These are phyloP conservation scores for Petrophora chlorosata DNA, from an alignment of 2,888 invertebrate genomes.

Conservation along the genomic window DNA sequence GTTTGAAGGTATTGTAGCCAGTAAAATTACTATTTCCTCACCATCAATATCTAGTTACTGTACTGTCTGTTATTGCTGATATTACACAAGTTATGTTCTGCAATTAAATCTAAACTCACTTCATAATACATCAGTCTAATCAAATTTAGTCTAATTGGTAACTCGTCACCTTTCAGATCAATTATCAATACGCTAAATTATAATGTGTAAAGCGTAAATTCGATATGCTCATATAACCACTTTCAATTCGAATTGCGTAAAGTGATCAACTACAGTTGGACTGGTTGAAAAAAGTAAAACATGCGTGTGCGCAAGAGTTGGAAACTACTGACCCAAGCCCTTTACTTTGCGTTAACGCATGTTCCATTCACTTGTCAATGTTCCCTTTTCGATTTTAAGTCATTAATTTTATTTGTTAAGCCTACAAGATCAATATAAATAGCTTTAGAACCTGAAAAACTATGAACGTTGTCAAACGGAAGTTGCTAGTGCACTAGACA, in stretches of 20 bases:
- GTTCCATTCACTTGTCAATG: slow-evolving; percentile 37
- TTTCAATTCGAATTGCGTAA: slow-evolving; percentile 35
- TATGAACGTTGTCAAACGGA: no score
- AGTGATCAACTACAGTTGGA: slow-evolving; percentile 14
- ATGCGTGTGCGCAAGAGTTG: slow-evolving; percentile 31
- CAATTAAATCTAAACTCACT: no score
- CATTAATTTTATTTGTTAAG: slow-evolving; percentile 6
- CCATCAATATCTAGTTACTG: no score
- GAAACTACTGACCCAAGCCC: slow-evolving; percentile 43
- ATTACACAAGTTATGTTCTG: neutral
- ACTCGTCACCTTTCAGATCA: neutral
- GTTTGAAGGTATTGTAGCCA: no score
- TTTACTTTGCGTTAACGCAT: slow-evolving; percentile 46
- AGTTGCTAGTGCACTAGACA: no score
- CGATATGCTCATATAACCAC: slow-evolving; percentile 1
- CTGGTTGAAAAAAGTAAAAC: slow-evolving; percentile 16
- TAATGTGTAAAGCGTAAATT: neutral
- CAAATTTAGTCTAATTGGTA: neutral
- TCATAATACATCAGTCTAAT: no score
- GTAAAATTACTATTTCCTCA: no score
- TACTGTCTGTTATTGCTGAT: no score
- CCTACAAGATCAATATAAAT: slow-evolving; percentile 6
- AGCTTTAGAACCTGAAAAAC: no score
- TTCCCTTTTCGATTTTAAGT: slow-evolving; percentile 30
- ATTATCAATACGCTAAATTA: slow-evolving; percentile 1